A percentile compares a stretch with the other conserved stretches of the same genome.
Evolutionary conservation across 2,113 vertebrate species (phyloP).

Genomic region (Cyanoliseus patagonus): DNA sequence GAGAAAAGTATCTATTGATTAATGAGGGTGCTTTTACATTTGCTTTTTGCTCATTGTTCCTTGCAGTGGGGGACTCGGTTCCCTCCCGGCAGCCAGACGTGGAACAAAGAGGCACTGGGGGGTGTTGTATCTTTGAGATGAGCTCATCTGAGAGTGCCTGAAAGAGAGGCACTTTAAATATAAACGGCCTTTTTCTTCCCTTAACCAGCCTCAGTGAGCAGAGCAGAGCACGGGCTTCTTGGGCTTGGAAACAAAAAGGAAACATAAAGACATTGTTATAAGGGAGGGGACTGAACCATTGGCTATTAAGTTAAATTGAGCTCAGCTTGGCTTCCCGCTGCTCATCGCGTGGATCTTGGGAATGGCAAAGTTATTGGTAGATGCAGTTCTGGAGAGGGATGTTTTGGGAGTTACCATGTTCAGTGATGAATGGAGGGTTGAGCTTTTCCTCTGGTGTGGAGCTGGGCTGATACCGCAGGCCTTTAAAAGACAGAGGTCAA

Average conservation of each 20-base stretch:
- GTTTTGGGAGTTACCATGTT: neutral
- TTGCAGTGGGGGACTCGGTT: slow-evolving; percentile 19
- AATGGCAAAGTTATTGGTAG: neutral
- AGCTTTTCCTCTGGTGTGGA: neutral
- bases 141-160: slow-evolving; percentile 28
- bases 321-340: neutral
- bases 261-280: neutral
- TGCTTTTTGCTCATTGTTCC: slow-evolving; percentile 35
- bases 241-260: neutral
- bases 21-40: slow-evolving; percentile 4
- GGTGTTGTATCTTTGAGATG: slow-evolving; percentile 36
- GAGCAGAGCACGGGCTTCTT: neutral
- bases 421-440: neutral
- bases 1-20: slow-evolving; percentile 6
- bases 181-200: slow-evolving; percentile 24
- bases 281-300: neutral
- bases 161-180: slow-evolving; percentile 35
- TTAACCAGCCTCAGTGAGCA: neutral
- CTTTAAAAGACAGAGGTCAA: neutral
- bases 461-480: neutral
- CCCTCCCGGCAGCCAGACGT: neutral
- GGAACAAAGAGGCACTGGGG: slow-evolving; percentile 35
- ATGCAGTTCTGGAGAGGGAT: neutral
- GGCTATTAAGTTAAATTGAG: neutral
- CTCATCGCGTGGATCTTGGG: neutral